Conservation (phyloP, 2,888 invertebrate species). For the Hirtodrosophila alboralis region DNA sequence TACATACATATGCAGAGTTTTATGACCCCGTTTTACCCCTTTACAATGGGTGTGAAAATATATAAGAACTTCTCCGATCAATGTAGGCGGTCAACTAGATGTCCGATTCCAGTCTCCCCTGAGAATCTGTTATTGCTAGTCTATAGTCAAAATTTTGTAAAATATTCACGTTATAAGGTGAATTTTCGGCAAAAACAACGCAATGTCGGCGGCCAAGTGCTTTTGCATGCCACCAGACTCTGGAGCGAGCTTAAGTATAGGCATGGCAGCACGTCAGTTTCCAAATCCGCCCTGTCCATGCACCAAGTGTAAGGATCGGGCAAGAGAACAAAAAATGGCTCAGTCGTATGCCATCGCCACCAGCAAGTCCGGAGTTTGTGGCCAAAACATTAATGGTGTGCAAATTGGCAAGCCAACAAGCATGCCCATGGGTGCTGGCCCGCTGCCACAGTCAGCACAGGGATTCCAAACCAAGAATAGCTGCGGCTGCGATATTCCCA, state of each 20-base stretch:
- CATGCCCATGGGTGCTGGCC: not conserved
- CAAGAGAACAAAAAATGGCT: not conserved
- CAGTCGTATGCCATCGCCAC: conserved; percentile 5
- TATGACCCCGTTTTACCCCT: no score
- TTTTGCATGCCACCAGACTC: conserved; percentile 8
- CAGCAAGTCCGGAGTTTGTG: conserved; percentile 20
- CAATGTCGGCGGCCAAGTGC: conserved; percentile 38
- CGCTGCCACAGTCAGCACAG: not conserved
- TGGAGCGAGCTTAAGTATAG: conserved; percentile 1
- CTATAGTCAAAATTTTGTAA: conserved; percentile 20
- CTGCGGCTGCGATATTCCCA: no score
- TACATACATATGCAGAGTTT: no score
- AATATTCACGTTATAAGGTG: not conserved
- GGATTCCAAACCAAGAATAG: no score
- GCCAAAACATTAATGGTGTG: conserved; percentile 6
- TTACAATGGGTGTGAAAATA: no score
- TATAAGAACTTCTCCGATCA: conserved; percentile 12
- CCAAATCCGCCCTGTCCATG: conserved; percentile 53
- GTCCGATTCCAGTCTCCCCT: not conserved
- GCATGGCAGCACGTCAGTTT: conserved; percentile 19
- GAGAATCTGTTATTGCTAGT: conserved; percentile 15
- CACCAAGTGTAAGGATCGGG: conserved; percentile 46
- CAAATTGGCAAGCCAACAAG: conserved; percentile 3
- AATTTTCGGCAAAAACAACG: conserved; percentile 5
- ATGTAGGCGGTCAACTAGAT: conserved; percentile 11